Base-by-base conservation (phyloP, 2,888 invertebrate species). In the Harmothoe impar region DNA sequence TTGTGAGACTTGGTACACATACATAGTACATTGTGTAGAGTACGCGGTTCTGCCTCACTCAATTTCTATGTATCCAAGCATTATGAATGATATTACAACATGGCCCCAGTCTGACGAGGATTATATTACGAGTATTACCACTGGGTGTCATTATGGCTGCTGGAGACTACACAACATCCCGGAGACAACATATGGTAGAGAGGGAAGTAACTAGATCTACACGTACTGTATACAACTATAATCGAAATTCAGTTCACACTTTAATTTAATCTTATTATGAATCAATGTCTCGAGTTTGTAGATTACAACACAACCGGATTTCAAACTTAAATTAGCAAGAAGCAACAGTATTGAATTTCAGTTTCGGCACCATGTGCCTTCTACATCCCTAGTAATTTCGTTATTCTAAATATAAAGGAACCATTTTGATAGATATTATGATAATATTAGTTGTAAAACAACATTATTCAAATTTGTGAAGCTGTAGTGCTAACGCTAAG, bases 111-210 rank as follows among this genome's bases (percentile, higher is more conserved):
- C 10, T 72, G n/a, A 68, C 29, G 25, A 72, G 72, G 31, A 29
- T 72, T 72, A n/a, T 29, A 29, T 3, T n/a, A 25, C 72, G 29
- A 29, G 29, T 62, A 12, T 72, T 72, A 25, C 20, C 72, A 25
- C 3, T 31, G 72, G 72, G 15, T 29, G 5, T n/a, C 25, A n/a
- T 0, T 29, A 15, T 31, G 31, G 5, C 72, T 72, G 25, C 0
- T 1, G 0, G 25, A 23, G 72, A 72, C 72, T 23, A 0, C 15
- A 72, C n/a, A 25, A 29, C 1, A 15, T 1, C 29, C 1, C 3
- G 31, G 72, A 62, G 7, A 29, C 72, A 72, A 29, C 72, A 72
- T 72, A 72, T 72, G 72, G 72, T 15, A 72, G 31, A 72, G 31
- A 25, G 31, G 29, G 25, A 72, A 72, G 31, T 72, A 72, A 12